Evolutionary conservation across 2,888 invertebrate genomes (phyloP).

Genomic region (Stegana nigrithorax): DNA sequence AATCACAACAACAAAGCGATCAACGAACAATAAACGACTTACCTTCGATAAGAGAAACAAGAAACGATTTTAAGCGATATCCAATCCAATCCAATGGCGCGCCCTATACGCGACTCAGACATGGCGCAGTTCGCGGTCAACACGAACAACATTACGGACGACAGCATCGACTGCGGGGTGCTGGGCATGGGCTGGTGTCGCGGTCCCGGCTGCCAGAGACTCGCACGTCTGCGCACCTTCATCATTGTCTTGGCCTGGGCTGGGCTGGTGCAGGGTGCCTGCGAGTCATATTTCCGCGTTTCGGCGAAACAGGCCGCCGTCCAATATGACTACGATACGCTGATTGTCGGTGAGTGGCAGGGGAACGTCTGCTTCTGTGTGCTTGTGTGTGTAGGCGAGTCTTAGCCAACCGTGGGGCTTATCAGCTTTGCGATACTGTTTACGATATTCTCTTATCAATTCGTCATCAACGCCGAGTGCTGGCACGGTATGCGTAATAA

Average conservation of each 20-base stretch:
- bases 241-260: constrained; percentile 65
- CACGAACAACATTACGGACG: constrained; percentile 57
- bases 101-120: constrained; percentile 51
- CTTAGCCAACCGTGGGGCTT: constrained; percentile 29
- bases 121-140: constrained; percentile 56
- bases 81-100: too few relatives aligned
- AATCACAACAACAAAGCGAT: too few relatives aligned
- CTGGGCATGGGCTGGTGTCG: constrained; percentile 69
- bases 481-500: not conserved
- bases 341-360: constrained; percentile 68
- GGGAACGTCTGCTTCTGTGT: constrained; percentile 23
- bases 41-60: constrained; percentile 3
- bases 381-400: constrained; percentile 41
- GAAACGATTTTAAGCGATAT: not conserved
- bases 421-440: constrained; percentile 57
- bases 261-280: constrained; percentile 69
- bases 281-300: constrained; percentile 70
- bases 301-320: constrained; percentile 70
- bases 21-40: too few relatives aligned
- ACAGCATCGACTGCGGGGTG: constrained; percentile 71
- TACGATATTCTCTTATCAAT: constrained; percentile 38
- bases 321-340: constrained; percentile 68
- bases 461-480: constrained; percentile 27
- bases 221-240: constrained; percentile 69
- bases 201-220: constrained; percentile 68